Evolutionary conservation across 2,797 vertebrate species (phyloP).

Genomic region (Syndactyla subalaris): DNA sequence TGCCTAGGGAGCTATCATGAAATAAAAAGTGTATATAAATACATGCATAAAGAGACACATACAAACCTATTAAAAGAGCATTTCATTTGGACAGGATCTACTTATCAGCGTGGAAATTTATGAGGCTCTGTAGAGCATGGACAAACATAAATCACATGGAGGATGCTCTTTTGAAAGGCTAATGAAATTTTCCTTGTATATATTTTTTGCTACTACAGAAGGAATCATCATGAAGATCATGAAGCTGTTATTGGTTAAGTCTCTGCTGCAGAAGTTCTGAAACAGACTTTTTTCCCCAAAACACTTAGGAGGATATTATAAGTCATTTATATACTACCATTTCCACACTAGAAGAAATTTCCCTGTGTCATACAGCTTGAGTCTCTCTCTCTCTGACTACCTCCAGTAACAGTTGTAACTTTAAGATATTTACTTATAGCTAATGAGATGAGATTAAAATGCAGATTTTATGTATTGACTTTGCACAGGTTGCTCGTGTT

Average conservation of each 20-base stretch:
- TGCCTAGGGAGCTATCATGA: constrained; percentile 27
- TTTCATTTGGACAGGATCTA: constrained; percentile 43
- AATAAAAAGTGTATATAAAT: background rate
- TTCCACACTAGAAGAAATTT: background rate
- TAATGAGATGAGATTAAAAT: background rate
- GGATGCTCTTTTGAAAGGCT: background rate
- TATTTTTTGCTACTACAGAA: background rate
- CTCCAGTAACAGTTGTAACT: background rate
- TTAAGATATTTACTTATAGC: background rate
- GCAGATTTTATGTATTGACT: background rate
- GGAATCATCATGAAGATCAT: background rate
- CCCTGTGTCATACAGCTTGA: background rate
- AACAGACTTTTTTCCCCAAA: background rate
- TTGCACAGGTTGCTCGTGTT: background rate
- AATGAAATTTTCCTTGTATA: background rate
- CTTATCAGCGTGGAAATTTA: background rate
- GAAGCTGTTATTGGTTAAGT: background rate
- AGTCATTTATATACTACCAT: background rate
- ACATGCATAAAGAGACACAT: background rate
- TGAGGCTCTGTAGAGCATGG: background rate
- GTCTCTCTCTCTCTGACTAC: background rate
- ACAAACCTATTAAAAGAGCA: constrained; percentile 19
- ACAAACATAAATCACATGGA: background rate
- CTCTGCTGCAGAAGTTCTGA: background rate
- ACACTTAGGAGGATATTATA: background rate